These are phyloP conservation scores for Eumaeus atala DNA, from an alignment of 1,140 invertebrate genomes.

Conservation along the genomic window DNA sequence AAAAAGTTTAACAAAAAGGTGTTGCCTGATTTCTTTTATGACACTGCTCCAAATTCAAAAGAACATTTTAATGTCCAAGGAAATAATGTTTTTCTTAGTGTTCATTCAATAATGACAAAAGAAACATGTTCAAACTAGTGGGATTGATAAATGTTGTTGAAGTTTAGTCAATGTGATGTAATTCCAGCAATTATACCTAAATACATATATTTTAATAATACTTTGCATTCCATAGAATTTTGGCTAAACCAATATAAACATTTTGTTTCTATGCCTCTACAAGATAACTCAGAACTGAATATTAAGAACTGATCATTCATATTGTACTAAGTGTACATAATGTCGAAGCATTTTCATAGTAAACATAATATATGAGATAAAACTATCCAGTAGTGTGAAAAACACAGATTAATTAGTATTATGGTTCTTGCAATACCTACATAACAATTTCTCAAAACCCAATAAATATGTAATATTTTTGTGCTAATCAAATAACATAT, in stretches of 20 bases:
- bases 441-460: constrained; percentile 8
- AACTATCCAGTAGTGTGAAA: too few species aligned
- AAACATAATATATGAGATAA: too few species aligned
- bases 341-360: not conserved
- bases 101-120: too few species aligned
- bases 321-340: not conserved
- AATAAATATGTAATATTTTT: constrained; percentile 22
- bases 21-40: too few species aligned
- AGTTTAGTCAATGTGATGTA: not conserved
- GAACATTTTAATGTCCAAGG: too few species aligned
- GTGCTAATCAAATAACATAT: constrained; percentile 36
- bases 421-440: constrained; percentile 1
- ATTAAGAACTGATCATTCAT: constrained; percentile 4
- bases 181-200: constrained; percentile 6
- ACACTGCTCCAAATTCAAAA: too few species aligned
- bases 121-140: too few species aligned
- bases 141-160: not conserved
- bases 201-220: constrained; percentile 10
- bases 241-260: constrained; percentile 7
- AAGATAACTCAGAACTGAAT: constrained; percentile 4
- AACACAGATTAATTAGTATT: not conserved
- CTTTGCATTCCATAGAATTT: constrained; percentile 8
- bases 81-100: too few species aligned
- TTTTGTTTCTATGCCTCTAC: constrained; percentile 7
- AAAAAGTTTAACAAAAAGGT: too few species aligned